phyloP scores from a whole-genome alignment of 2,888 invertebrate species.

The Aporophyla nigra region DNA sequence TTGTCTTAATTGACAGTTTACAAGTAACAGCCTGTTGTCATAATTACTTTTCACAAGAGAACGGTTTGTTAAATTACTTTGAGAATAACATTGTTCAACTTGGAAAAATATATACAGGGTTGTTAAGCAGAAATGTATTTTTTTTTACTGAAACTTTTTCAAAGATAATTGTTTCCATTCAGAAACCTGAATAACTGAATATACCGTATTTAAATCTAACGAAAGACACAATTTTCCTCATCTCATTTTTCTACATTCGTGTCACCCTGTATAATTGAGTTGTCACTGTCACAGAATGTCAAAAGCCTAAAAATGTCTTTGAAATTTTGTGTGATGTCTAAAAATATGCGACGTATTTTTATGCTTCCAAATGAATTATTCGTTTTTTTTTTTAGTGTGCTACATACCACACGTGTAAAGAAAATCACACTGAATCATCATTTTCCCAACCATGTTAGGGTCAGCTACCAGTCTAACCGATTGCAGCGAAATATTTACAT shows the following conservation, averaged over 20 bases:
- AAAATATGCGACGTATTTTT: background rate
- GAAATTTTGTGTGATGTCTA: conserved; percentile 1
- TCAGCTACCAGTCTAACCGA: background rate
- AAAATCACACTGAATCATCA: background rate
- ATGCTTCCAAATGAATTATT: background rate
- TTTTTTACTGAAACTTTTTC: background rate
- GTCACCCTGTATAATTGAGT: conserved; percentile 25
- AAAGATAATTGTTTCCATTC: conserved; percentile 27
- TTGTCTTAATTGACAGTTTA: conserved; percentile 39
- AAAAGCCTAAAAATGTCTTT: conserved; percentile 2
- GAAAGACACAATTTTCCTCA: conserved; percentile 6
- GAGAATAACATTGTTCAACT: background rate
- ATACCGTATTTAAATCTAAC: conserved; percentile 4
- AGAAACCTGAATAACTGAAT: conserved; percentile 15
- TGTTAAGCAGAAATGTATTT: background rate
- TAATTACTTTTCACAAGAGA: conserved; percentile 29
- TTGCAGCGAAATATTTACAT: background rate
- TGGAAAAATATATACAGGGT: conserved; percentile 1
- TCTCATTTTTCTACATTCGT: conserved; percentile 28
- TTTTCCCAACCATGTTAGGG: background rate
- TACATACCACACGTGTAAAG: background rate
- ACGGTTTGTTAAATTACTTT: background rate
- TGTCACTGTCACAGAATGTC: conserved; percentile 22
- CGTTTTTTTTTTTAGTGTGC: background rate
- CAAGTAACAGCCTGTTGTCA: conserved; percentile 11